Conservation (phyloP, 2,113 vertebrate species). For the Sceloporus undulatus region DNA sequence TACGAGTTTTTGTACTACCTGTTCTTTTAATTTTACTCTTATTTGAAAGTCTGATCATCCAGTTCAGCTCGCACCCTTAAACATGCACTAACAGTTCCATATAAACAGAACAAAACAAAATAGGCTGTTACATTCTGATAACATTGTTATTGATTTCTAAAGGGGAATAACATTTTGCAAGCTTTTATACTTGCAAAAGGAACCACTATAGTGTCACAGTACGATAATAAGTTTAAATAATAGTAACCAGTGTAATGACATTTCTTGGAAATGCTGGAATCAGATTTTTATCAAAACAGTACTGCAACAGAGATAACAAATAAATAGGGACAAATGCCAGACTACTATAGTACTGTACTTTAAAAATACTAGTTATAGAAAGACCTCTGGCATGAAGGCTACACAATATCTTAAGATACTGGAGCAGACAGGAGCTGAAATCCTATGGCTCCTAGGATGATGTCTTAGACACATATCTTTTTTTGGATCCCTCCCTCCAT, state of each 20-base stretch:
- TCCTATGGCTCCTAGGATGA: neutral
- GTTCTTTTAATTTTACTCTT: neutral
- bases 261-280: neutral
- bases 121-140: conserved; percentile 42
- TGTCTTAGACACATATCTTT: neutral
- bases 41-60: neutral
- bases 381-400: neutral
- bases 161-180: neutral
- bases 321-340: neutral
- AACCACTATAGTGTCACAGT: neutral
- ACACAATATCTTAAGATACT: neutral
- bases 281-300: rapidly evolving
- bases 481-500: too few species aligned
- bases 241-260: conserved; percentile 13
- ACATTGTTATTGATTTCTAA: conserved; percentile 46
- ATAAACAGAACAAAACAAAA: neutral
- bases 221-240: conserved; percentile 31
- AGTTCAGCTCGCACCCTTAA: rapidly evolving
- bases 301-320: neutral
- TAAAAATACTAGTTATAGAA: neutral
- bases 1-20: neutral
- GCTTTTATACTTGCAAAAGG: conserved; percentile 12
- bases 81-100: rapidly evolving
- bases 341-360: neutral
- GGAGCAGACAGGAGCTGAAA: too few species aligned